These are phyloP conservation scores for Machaerirhynchus nigripectus DNA, from an alignment of 2,113 vertebrate genomes.

Conservation along the genomic window DNA sequence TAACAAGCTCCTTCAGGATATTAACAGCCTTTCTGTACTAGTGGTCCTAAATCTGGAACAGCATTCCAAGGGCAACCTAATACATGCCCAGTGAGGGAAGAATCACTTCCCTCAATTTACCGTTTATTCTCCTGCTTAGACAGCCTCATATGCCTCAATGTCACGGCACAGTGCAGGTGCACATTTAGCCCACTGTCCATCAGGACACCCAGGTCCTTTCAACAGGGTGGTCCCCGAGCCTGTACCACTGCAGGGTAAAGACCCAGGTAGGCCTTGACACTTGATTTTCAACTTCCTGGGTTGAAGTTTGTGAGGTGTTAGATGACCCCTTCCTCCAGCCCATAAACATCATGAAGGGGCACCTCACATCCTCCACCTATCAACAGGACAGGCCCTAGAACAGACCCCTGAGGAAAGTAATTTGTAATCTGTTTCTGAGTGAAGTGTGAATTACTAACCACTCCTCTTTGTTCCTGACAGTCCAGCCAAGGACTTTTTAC, in stretches of 20 bases:
- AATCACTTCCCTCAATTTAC: background rate
- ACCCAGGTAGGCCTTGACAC: background rate
- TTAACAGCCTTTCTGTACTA: background rate
- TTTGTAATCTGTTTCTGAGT: background rate
- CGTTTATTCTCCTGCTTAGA: background rate
- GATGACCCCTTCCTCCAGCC: background rate
- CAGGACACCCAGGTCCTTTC: background rate
- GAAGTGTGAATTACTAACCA: background rate
- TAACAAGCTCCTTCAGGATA: background rate
- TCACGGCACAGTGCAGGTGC: background rate
- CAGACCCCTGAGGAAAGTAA: background rate
- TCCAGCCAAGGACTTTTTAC: background rate
- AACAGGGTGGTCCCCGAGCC: background rate
- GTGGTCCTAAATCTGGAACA: background rate
- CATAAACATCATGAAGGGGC: background rate
- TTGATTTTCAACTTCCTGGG: background rate
- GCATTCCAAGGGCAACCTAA: background rate
- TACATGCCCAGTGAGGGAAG: background rate
- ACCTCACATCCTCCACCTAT: background rate
- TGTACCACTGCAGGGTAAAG: background rate
- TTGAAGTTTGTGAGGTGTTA: background rate
- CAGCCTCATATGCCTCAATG: background rate
- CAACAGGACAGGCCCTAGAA: background rate
- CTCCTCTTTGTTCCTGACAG: background rate
- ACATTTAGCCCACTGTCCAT: background rate